Percentiles rank a stretch among this genome's conserved stretches.
phyloP scores from a whole-genome alignment of 2,797 vertebrate genomes.

The Babyrousa celebensis region DNA sequence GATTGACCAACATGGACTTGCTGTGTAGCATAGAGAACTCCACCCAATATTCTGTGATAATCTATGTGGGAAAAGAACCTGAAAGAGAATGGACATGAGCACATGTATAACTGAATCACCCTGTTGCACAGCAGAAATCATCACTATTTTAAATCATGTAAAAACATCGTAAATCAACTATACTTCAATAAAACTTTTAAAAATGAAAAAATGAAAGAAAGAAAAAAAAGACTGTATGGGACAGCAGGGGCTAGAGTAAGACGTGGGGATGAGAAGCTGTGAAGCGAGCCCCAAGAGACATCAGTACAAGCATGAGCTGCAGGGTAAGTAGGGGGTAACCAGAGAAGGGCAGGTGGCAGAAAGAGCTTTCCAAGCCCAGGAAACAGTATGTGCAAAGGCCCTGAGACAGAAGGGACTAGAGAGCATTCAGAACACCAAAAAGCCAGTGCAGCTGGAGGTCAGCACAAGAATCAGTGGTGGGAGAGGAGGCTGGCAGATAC shows the following conservation, averaged over 20 bases:
- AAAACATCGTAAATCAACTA: too few relatives aligned
- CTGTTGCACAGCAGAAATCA: too few relatives aligned
- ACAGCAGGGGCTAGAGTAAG: background rate
- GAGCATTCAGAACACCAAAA: background rate
- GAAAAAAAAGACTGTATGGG: background rate
- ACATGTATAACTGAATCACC: too few relatives aligned
- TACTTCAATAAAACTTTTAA: too few relatives aligned
- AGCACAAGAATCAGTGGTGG: background rate
- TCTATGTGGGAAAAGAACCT: too few relatives aligned
- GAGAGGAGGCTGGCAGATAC: background rate
- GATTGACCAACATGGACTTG: too few relatives aligned
- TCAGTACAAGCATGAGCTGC: background rate
- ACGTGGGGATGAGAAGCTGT: background rate
- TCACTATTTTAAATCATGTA: too few relatives aligned
- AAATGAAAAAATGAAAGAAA: too few relatives aligned
- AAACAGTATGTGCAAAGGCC: background rate
- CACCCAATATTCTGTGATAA: too few relatives aligned
- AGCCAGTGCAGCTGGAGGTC: background rate
- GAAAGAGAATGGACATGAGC: too few relatives aligned
- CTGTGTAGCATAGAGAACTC: too few relatives aligned
- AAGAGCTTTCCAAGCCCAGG: background rate
- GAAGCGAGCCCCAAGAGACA: background rate
- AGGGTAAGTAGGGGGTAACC: background rate
- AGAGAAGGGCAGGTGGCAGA: background rate
- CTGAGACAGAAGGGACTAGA: background rate